Evolutionary conservation across 2,113 vertebrate species (phyloP).

Genomic region (Gila orcuttii): DNA sequence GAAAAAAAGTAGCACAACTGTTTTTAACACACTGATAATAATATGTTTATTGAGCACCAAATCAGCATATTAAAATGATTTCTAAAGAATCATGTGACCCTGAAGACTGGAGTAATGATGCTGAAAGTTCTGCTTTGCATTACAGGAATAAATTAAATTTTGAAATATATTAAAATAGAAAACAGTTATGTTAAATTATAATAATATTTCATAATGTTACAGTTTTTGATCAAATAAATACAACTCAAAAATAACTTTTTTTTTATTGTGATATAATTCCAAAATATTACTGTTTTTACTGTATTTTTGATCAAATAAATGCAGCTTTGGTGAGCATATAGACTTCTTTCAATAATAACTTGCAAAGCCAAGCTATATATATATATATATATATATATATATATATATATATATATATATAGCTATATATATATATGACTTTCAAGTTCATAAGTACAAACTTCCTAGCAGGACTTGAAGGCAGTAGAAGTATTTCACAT

Average conservation of each 20-base stretch:
- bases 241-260: no score
- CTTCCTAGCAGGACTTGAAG: neutral
- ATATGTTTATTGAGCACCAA: neutral
- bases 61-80: neutral
- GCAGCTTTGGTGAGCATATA: neutral
- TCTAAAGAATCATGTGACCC: neutral
- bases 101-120: neutral
- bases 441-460: conserved; percentile 3
- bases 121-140: neutral
- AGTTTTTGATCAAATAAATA: no score
- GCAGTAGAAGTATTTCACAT: neutral
- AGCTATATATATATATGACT: neutral
- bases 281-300: neutral
- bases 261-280: no score
- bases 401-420: neutral
- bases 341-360: neutral
- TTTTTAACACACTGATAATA: neutral
- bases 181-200: neutral
- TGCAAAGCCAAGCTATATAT: neutral
- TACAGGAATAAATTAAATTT: neutral
- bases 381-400: neutral
- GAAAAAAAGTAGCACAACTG: neutral
- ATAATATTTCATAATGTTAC: neutral
- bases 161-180: neutral
- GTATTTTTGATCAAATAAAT: neutral